Conservation (phyloP, 1,140 invertebrate species). For the Euwallacea fornicatus region DNA sequence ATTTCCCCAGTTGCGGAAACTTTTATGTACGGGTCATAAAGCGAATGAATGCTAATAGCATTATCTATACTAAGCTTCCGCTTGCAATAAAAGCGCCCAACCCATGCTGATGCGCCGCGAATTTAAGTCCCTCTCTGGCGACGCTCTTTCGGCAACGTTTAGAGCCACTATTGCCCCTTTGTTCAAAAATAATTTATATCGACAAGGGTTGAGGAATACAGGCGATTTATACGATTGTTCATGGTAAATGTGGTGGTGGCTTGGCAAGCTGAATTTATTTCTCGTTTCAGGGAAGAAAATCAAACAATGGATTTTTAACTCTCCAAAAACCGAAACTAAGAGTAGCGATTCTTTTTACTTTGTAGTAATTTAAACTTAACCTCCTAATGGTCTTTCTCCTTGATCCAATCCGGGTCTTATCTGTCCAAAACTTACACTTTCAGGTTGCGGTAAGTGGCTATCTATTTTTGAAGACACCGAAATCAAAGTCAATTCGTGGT, state of each 20-base stretch:
- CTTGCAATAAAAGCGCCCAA: slow-evolving; percentile 47
- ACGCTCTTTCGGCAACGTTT: slow-evolving; percentile 29
- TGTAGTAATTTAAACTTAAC: too few species aligned
- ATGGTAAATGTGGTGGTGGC: not conserved
- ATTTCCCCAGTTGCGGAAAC: slow-evolving; percentile 51
- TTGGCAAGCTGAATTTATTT: not conserved
- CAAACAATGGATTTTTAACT: too few species aligned
- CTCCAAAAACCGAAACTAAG: too few species aligned
- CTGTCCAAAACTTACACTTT: too few species aligned
- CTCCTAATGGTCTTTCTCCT: too few species aligned
- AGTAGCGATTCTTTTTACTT: too few species aligned
- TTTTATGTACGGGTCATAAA: slow-evolving; percentile 55
- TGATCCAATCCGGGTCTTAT: too few species aligned
- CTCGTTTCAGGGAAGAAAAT: too few species aligned
- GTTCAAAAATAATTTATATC: slow-evolving; percentile 24
- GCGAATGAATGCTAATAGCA: slow-evolving; percentile 54
- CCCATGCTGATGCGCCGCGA: slow-evolving; percentile 38
- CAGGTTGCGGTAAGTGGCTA: too few species aligned
- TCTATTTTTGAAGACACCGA: too few species aligned
- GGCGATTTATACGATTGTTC: not conserved
- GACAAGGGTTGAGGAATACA: slow-evolving; percentile 11
- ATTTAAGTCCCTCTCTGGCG: slow-evolving; percentile 32
- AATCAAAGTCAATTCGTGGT: too few species aligned
- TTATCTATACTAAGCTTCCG: slow-evolving; percentile 54
- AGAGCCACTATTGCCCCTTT: slow-evolving; percentile 29